Evolutionary conservation across 1,140 invertebrate species (phyloP).

Genomic region (Ceratina japonica): DNA sequence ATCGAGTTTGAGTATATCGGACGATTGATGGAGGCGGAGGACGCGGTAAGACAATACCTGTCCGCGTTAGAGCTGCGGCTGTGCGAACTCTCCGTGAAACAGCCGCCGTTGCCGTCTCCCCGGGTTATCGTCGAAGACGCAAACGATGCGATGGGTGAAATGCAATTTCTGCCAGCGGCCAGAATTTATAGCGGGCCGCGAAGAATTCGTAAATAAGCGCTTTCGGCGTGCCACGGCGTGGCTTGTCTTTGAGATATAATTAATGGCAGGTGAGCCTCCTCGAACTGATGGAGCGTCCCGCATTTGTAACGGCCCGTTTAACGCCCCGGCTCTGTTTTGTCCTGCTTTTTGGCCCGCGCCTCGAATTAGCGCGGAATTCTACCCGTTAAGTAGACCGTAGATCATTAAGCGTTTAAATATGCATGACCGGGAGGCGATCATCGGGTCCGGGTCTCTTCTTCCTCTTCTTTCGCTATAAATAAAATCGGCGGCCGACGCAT

Average conservation of each 20-base stretch:
- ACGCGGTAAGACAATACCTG: background rate
- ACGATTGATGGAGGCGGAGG: constrained; percentile 20
- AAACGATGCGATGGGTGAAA: constrained; percentile 2
- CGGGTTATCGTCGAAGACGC: background rate
- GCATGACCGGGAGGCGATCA: too few relatives aligned
- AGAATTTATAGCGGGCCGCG: constrained; percentile 26
- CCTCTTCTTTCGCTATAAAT: too few relatives aligned
- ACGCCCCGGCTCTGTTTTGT: background rate
- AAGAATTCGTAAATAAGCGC: constrained; percentile 37
- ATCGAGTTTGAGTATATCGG: constrained; percentile 17
- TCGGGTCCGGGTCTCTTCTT: too few relatives aligned
- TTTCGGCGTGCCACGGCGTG: background rate
- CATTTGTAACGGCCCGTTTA: constrained; percentile 14
- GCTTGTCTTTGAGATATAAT: constrained; percentile 27
- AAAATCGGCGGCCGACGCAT: too few relatives aligned
- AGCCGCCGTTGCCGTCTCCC: too few relatives aligned
- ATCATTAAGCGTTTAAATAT: too few relatives aligned
- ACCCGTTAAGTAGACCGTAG: too few relatives aligned
- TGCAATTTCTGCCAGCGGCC: background rate
- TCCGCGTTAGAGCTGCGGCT: too few relatives aligned
- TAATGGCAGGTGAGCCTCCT: constrained; percentile 17
- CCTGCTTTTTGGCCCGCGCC: background rate
- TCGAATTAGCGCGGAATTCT: too few relatives aligned
- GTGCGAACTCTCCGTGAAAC: too few relatives aligned
- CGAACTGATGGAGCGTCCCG: background rate